These are phyloP conservation scores for Nasonia vitripennis DNA, from an alignment of 1,140 invertebrate genomes.

Conservation along the genomic window DNA sequence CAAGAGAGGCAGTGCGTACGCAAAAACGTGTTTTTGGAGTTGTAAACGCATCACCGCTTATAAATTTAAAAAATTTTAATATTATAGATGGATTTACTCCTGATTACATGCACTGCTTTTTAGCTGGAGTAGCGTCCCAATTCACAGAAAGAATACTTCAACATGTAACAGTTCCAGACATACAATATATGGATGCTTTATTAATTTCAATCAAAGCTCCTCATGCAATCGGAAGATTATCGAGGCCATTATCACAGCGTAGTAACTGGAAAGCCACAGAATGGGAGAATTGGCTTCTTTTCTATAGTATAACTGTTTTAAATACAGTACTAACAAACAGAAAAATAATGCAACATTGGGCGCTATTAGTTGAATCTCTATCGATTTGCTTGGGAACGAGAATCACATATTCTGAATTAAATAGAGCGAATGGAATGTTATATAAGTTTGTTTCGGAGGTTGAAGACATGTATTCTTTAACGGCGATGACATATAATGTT, in stretches of 20 bases:
- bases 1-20: background rate
- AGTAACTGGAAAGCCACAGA: background rate
- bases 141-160: background rate
- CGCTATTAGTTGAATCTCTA: background rate
- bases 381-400: background rate
- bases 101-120: background rate
- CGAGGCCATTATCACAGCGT: background rate
- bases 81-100: background rate
- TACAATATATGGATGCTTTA: too few relatives aligned
- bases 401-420: background rate
- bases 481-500: constrained; percentile 29
- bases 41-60: background rate
- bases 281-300: constrained; percentile 21
- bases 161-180: background rate
- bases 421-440: background rate
- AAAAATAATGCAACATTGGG: background rate
- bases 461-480: background rate
- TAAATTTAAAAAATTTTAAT: background rate
- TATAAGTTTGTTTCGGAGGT: constrained; percentile 4
- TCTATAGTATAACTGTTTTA: constrained; percentile 15
- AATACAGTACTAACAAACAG: background rate
- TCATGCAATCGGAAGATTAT: background rate
- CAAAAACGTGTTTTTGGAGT: background rate
- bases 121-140: background rate
- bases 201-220: background rate